Evolutionary conservation across 2,797 vertebrate genomes (phyloP).

Genomic region (Siniperca obscura): DNA sequence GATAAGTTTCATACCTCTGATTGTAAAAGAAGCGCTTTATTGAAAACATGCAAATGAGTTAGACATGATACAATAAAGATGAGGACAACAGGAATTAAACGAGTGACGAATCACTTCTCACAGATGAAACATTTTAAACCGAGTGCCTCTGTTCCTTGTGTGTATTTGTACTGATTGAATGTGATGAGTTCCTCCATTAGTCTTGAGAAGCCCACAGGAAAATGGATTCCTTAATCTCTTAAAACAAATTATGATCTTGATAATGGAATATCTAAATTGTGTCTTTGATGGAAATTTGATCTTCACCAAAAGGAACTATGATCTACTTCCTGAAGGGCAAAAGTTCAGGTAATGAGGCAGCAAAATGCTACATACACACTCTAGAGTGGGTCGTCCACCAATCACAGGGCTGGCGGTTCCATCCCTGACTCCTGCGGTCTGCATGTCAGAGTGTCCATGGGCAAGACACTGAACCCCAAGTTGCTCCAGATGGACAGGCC

Average conservation of each 20-base stretch:
- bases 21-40: neutral
- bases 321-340: slow-evolving; percentile 10
- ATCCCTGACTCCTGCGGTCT: no score
- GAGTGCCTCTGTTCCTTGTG: neutral
- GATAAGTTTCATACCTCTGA: neutral
- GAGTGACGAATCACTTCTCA: slow-evolving; percentile 11
- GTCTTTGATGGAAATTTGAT: slow-evolving; percentile 44
- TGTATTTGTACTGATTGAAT: slow-evolving; percentile 24
- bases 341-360: neutral
- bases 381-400: neutral
- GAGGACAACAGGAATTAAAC: slow-evolving; percentile 30
- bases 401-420: neutral
- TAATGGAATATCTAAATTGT: slow-evolving; percentile 28
- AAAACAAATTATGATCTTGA: slow-evolving; percentile 50
- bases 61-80: neutral
- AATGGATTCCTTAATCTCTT: slow-evolving; percentile 50
- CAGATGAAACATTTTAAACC: slow-evolving; percentile 4
- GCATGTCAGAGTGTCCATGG: neutral
- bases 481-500: neutral
- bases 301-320: slow-evolving; percentile 33
- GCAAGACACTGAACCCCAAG: neutral
- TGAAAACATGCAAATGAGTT: neutral
- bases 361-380: neutral
- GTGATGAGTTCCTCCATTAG: slow-evolving; percentile 46
- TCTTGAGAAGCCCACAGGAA: slow-evolving; percentile 26